phyloP scores from a whole-genome alignment of 2,797 vertebrate genomes.

The Nyctalus aviator region DNA sequence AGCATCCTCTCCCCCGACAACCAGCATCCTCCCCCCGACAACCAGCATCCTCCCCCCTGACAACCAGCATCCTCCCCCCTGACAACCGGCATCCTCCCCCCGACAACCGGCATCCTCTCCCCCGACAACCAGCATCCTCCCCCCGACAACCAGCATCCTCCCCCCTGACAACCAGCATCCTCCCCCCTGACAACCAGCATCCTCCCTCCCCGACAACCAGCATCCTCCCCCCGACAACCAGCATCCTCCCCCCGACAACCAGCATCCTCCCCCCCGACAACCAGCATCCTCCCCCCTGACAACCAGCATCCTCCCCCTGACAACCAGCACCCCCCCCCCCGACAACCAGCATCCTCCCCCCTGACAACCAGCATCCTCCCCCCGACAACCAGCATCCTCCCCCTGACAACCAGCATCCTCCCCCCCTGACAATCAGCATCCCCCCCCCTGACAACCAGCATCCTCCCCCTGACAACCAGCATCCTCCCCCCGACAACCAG shows the following conservation, averaged over 20 bases:
- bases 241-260: conserved; percentile 21
- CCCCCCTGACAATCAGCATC: neutral
- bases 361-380: too few species aligned
- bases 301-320: too few species aligned
- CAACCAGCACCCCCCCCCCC: too few species aligned
- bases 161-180: neutral
- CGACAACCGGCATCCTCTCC: conserved; percentile 29
- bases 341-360: too few species aligned
- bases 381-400: neutral
- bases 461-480: too few species aligned
- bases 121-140: neutral
- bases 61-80: conserved; percentile 24
- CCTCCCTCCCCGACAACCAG: neutral
- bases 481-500: neutral
- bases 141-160: neutral
- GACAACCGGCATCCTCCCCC: neutral
- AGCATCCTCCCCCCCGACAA: conserved; percentile 18
- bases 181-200: too few species aligned
- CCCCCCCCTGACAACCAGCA: neutral
- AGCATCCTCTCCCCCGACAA: too few species aligned
- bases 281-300: neutral
- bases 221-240: neutral
- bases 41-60: conserved; percentile 41
- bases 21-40: neutral
- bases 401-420: conserved; percentile 56